phyloP scores from a whole-genome alignment of 2,113 vertebrate species.

The Tyto alba region DNA sequence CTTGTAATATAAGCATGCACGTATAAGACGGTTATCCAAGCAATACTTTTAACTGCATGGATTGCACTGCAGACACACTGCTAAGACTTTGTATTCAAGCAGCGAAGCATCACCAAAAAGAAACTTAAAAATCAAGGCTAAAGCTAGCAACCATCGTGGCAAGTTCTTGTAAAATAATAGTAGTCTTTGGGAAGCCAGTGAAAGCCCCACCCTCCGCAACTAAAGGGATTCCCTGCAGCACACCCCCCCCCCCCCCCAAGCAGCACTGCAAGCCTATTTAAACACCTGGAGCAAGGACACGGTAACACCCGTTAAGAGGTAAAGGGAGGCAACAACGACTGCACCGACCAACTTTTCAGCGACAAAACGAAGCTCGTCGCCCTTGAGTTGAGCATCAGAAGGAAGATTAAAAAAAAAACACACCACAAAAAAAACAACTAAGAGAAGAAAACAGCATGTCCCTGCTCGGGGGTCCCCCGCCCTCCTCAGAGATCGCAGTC shows the following conservation, averaged over 20 bases:
- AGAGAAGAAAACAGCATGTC: neutral
- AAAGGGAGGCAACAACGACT: neutral
- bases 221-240: neutral
- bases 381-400: neutral
- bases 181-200: neutral
- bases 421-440: too few species aligned
- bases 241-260: fast-evolving
- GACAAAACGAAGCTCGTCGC: too few species aligned
- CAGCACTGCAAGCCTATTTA: fast-evolving
- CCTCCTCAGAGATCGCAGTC: too few species aligned
- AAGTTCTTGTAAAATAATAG: neutral
- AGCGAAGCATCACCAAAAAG: neutral
- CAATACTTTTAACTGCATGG: neutral
- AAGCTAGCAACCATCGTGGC: neutral
- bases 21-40: neutral
- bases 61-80: neutral
- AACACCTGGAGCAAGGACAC: neutral
- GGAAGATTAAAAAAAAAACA: too few species aligned
- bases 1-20: neutral
- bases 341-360: too few species aligned
- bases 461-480: too few species aligned
- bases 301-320: fast-evolving
- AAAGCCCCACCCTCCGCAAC: too few species aligned
- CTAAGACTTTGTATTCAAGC: neutral
- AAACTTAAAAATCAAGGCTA: neutral